Evolutionary conservation across 2,797 vertebrate genomes (phyloP), one percentile per base, ranked within the genome.

Genomic region (Mastacembelus armatus): DNA sequence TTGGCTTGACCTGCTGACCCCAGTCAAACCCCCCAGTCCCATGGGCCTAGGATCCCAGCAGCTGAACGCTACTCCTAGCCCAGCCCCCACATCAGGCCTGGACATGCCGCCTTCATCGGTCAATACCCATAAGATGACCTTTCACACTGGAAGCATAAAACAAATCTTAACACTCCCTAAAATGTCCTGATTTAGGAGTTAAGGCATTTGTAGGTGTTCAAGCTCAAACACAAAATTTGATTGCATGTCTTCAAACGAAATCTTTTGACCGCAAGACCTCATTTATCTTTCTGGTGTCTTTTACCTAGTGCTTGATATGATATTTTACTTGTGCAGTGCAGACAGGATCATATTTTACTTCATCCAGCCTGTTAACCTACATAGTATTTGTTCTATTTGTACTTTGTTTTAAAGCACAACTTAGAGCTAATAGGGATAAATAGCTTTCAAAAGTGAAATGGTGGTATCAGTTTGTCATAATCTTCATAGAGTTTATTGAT

Each of bases 21-120:
- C 65, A 89, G 88, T 83, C 88, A 89, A 86, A 35, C 79, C 85
- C 83, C 71, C 64, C 30, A n/a, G 70, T 92, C 91, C 91, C 91
- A 81, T 77, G 91, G 90, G 91, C 80, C 69, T 51, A 42, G 70
- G 83, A 76, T 90, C 89, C 84, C 85, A 87, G 92, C 92, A 94
- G 91, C 91, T 92, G 91, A 93, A 89, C 15, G 29, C 59, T 64
- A 72, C 71, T 77, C 71, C 55, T 19, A 38, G 58, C 83, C 89
- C 89, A 71, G 66, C 85, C 86, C 83, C 88, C 87, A 76, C 71
- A 75, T 39, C 77, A 67, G 81, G 42, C 84, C 77, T 70, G 84
- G 85, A 88, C 80, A 91, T 83, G 70, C 54, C n/a, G 36, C 80
- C 77, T 68, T 68, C 71, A 62, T 78, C 88, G 88, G 91, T 92